Base-by-base conservation (phyloP, 2,113 vertebrate species). In the Kryptolebias marmoratus region DNA sequence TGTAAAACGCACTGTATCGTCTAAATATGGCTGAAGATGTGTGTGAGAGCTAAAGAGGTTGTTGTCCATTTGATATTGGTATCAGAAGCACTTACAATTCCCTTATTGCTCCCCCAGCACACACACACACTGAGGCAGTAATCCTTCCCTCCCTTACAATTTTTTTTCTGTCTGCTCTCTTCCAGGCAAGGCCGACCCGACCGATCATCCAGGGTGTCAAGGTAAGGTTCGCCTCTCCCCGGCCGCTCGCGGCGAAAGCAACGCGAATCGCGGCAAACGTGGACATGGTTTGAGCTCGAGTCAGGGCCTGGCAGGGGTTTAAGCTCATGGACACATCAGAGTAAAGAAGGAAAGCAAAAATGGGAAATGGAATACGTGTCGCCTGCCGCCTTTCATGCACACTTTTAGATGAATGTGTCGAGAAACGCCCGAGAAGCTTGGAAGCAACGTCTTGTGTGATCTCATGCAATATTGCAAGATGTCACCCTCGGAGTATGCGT, bases 121-220 rank as follows among this genome's bases (percentile, higher is more conserved):
- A 56, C 22, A 55, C 71, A 70, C 60, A 32, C 18, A 55, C 77
- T 57, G 31, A 52, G 60, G 73, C 68, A 73, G 16, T 79, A 81
- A 83, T 64, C 73, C 66, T 8, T 32, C 64, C 62, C 53, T n/a
- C 1, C 7, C 36, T 62, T 57, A 31, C 22, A 48, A 55, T 50
- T 44, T 72, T 49, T 14, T 75, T 70, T 69, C 83, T 84, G 86
- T 90, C 87, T 82, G 18, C 84, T 78, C 70, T 81, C 75, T 84
- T 83, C 73, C 82, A 90, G 86, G 73, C 83, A 13, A 85, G 85
- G 82, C 74, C 71, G 7, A 75, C 82, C 80, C 79, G 73, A 84
- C 83, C 74, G 68, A 83, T 87, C 86, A 82, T 75, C 80, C 76
- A 18, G 68, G 74, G 85, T 82, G 82, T 85, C 74, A 73, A 86